Evolutionary conservation across 2,113 vertebrate genomes (phyloP).

Genomic region (Phasianus colchicus): DNA sequence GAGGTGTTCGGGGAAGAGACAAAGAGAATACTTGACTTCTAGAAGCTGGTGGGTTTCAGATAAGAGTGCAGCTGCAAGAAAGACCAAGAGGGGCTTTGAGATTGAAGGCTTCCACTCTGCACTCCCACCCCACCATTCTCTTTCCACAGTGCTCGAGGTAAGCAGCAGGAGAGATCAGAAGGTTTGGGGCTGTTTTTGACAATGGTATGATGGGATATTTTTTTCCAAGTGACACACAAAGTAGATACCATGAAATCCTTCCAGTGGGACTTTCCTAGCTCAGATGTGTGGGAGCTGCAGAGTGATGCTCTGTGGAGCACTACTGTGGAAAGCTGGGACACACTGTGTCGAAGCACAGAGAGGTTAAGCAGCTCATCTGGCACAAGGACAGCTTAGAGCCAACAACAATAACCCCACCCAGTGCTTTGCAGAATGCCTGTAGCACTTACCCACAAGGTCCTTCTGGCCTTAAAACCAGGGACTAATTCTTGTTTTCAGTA

Average conservation of each 20-base stretch:
- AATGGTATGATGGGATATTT: background rate
- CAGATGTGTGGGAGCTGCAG: background rate
- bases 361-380: background rate
- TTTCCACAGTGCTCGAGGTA: background rate
- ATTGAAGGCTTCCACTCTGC: background rate
- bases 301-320: background rate
- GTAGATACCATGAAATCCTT: background rate
- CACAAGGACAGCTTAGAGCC: background rate
- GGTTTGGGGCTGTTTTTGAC: background rate
- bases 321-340: background rate
- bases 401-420: background rate
- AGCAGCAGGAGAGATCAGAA: background rate
- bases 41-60: background rate
- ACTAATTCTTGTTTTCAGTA: background rate
- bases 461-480: background rate
- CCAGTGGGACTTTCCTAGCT: background rate
- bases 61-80: fast-evolving
- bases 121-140: fast-evolving
- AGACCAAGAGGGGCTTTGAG: background rate
- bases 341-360: fast-evolving
- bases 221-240: background rate
- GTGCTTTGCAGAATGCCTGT: background rate
- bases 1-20: background rate
- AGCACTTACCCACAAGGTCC: background rate
- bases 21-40: background rate